Percentiles rank a stretch among this genome's conserved stretches.
Conservation (phyloP, 2,888 invertebrate genomes). For the Lumbricus terrestris region DNA sequence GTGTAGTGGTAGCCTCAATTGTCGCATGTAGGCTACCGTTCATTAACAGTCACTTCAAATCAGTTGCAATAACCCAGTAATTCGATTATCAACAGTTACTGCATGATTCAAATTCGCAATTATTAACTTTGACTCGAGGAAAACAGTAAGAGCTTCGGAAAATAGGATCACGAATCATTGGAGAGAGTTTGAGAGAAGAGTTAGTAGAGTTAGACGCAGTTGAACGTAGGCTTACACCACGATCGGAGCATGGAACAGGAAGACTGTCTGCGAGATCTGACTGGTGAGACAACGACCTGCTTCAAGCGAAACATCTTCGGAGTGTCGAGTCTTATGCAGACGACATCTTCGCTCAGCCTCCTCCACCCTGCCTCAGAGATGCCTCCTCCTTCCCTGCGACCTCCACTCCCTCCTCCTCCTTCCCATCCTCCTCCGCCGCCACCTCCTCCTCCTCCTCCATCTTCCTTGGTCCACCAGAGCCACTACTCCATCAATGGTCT, state of each 20-base stretch:
- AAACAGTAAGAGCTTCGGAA: background rate
- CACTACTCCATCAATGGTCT: slow-evolving; percentile 13
- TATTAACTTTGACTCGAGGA: too few species aligned
- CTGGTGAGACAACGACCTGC: background rate
- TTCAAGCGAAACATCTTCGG: slow-evolving; percentile 13
- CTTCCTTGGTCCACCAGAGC: background rate
- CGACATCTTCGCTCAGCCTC: background rate
- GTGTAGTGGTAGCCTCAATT: too few species aligned
- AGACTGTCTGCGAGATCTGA: background rate
- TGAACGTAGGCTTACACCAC: background rate
- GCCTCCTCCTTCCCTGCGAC: background rate
- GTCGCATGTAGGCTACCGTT: too few species aligned
- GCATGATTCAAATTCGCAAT: too few species aligned
- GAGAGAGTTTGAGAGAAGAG: background rate
- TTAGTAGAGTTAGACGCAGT: background rate
- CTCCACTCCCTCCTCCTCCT: background rate
- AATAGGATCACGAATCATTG: background rate
- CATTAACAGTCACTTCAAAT: too few species aligned
- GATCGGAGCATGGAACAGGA: slow-evolving; percentile 6
- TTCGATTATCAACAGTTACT: too few species aligned
- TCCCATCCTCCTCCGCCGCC: background rate
- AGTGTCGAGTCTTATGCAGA: background rate
- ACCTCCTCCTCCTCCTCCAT: background rate
- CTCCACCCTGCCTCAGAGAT: background rate
- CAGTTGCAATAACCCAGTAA: too few species aligned